Conservation (phyloP, 2,888 invertebrate species). For the Amphipyra berbera region DNA sequence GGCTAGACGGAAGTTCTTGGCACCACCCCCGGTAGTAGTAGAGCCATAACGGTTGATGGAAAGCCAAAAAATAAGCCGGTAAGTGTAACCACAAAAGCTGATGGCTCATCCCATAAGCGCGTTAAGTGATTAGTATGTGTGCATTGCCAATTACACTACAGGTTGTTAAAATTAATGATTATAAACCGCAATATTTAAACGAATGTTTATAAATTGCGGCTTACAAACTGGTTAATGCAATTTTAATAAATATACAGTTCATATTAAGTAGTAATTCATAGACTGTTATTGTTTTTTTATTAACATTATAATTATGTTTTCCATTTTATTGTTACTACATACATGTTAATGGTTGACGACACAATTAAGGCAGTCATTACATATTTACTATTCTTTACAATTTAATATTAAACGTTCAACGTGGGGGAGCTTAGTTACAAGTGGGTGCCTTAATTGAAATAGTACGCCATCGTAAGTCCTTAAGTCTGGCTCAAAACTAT, state of each 20-base stretch:
- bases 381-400: neutral
- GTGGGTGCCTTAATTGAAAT: conserved; percentile 51
- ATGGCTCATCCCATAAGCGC: too few species aligned
- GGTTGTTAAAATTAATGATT: neutral
- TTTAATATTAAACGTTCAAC: conserved; percentile 29
- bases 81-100: too few species aligned
- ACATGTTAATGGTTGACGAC: neutral
- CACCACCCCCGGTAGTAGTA: too few species aligned
- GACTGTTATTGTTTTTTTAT: conserved; percentile 1
- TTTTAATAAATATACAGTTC: conserved; percentile 23
- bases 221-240: conserved; percentile 12
- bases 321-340: neutral
- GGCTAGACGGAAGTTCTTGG: too few species aligned
- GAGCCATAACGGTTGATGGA: too few species aligned
- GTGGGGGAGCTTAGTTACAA: conserved; percentile 42
- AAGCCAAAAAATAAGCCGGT: too few species aligned
- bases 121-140: too few species aligned
- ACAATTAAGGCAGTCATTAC: conserved; percentile 23
- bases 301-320: neutral
- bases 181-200: conserved; percentile 16
- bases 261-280: conserved; percentile 6
- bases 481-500: conserved; percentile 56
- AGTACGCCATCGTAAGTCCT: conserved; percentile 42
- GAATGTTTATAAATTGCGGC: conserved; percentile 22
- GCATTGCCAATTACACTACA: neutral